These are phyloP conservation scores for Alouatta palliata DNA, from an alignment of 2,113 vertebrate species.

Conservation along the genomic window DNA sequence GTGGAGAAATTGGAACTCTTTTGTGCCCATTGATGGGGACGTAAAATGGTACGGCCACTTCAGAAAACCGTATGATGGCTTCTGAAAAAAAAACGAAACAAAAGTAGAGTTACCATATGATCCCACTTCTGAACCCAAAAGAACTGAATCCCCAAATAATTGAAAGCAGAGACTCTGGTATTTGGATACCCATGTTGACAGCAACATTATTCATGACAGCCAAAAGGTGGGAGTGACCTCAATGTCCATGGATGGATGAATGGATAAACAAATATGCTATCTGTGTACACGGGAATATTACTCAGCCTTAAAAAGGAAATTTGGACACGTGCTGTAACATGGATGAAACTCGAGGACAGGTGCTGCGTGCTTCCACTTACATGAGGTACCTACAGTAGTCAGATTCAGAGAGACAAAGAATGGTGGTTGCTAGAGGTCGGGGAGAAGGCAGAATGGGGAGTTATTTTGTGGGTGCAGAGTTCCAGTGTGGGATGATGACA, in stretches of 20 bases:
- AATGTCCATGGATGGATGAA: neutral
- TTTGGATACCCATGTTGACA: neutral
- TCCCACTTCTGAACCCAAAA: neutral
- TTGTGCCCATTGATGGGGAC: neutral
- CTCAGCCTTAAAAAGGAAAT: neutral
- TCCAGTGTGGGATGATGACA: neutral
- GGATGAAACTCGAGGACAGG: neutral
- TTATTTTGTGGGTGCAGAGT: neutral
- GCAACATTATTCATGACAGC: neutral
- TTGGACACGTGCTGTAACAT: rapidly evolving
- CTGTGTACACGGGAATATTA: neutral
- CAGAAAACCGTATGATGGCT: neutral
- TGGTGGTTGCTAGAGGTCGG: too few species aligned
- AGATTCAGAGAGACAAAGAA: too few species aligned
- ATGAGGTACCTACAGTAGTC: neutral
- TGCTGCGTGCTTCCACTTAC: neutral
- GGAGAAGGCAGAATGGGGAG: neutral
- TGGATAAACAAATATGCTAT: neutral
- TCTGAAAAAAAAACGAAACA: neutral
- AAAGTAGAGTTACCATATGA: neutral
- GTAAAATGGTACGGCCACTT: neutral
- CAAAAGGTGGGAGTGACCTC: neutral
- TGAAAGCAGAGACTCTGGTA: too few species aligned
- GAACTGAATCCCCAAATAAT: too few species aligned
- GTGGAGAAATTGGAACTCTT: neutral